Base-by-base conservation (phyloP, 2,113 vertebrate genomes). In the Percopsis transmontana region DNA sequence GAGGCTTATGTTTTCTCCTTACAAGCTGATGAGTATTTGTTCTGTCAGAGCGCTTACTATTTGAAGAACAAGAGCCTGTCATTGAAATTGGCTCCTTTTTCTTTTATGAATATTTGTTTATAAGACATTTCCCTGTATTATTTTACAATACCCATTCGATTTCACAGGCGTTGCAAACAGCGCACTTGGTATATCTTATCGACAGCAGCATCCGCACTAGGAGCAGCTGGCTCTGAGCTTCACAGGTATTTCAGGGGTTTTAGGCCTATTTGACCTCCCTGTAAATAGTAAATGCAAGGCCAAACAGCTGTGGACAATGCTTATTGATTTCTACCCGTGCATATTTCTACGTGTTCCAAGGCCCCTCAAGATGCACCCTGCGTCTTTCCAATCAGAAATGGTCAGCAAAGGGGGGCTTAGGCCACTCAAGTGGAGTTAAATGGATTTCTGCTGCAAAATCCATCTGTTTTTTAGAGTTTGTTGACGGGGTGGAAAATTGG, bases 381-480 rank as follows among this genome's bases (percentile, higher is more conserved):
- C 54, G 2, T 21, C 19, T 24, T 53, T 21, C 13, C 47, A 73
- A 59, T 80, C 68, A 33, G 69, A 69, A 86, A 85, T 85, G 86
- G 83, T 85, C 86, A 88, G 72, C 38, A 44, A 67, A 75, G 20
- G 14, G 71, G 59, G 77, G 85, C 85, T 90, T 82, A 81, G 85
- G 69, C 79, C 82, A 76, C 79, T 85, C 70, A 68, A 77, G 72
- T 85, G 79, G 75, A 83, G 80, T 81, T 88, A 85, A 87, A 88
- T 85, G 80, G 83, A 87, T 87, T 88, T 85, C 52, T 81, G 39
- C 55, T 82, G 33, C 57, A 78, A 80, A 79, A 87, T 87, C 83
- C 85, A 87, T 88, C 80, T 86, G 85, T 53, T 84, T 86, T 84
- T 82, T 74, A 58, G 76, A 83, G 71, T 86, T 87, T 87, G 82